phyloP scores from a whole-genome alignment of 2,113 vertebrate genomes.

The Pseudolaguvia tuberculata region DNA sequence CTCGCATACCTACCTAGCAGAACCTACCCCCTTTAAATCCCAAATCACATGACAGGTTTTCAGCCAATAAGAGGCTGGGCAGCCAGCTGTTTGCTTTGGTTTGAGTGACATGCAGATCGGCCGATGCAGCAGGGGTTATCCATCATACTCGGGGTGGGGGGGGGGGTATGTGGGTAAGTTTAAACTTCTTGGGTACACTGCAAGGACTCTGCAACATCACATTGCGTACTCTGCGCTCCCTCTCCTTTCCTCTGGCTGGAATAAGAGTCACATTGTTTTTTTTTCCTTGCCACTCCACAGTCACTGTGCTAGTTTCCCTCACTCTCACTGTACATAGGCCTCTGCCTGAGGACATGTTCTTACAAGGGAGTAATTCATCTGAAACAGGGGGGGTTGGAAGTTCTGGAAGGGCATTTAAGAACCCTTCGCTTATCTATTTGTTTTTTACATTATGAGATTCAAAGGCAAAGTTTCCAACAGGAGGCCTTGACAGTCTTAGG shows the following conservation, averaged over 20 bases:
- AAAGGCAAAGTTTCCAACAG: neutral
- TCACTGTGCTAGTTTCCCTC: slow-evolving; percentile 40
- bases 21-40: slow-evolving; percentile 10
- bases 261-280: slow-evolving; percentile 56
- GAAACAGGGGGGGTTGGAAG: slow-evolving; percentile 42
- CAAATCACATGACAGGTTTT: slow-evolving; percentile 22
- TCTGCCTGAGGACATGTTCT: slow-evolving; percentile 49
- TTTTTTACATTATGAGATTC: slow-evolving; percentile 13
- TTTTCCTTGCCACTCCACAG: slow-evolving; percentile 41
- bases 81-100: slow-evolving; percentile 41
- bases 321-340: slow-evolving; percentile 40
- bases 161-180: slow-evolving; percentile 37
- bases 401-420: slow-evolving; percentile 41
- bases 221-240: slow-evolving; percentile 35
- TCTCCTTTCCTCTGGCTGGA: slow-evolving; percentile 40
- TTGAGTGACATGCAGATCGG: slow-evolving; percentile 60
- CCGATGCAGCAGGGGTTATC: slow-evolving; percentile 52
- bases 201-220: slow-evolving; percentile 49
- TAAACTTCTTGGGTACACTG: slow-evolving; percentile 41
- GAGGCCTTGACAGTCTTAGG: neutral
- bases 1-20: slow-evolving; percentile 40
- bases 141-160: slow-evolving; percentile 52
- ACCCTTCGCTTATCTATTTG: slow-evolving; percentile 21
- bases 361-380: slow-evolving; percentile 54
- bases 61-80: slow-evolving; percentile 39